A percentile compares a stretch with the other conserved stretches of the same genome.
These are phyloP conservation scores for Cladorhizidae sp. DNA, from an alignment of 37 sponge, comb jelly and placozoan genomes.

Conservation along the genomic window DNA sequence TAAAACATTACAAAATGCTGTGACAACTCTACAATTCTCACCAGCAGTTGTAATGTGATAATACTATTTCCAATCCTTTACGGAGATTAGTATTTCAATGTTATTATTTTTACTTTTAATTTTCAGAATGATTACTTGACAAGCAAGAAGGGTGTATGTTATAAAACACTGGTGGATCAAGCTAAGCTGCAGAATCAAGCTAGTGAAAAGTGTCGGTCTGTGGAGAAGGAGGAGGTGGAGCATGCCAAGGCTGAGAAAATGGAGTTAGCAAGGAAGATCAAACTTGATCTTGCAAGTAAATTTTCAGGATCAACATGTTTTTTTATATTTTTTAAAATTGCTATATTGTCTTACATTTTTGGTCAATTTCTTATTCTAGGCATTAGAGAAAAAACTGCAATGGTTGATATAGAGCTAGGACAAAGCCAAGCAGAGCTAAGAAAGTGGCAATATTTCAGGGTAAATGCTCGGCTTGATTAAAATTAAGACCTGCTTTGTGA, in stretches of 20 bases:
- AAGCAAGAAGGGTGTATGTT: not conserved
- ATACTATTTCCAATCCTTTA: too few relatives aligned
- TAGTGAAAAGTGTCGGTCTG: constrained; percentile 7
- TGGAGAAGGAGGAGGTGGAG: constrained; percentile 55
- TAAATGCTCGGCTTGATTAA: not conserved
- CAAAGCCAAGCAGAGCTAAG: not conserved
- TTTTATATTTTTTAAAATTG: too few relatives aligned
- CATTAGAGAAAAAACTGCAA: not conserved
- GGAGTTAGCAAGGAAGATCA: not conserved
- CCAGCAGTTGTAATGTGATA: too few relatives aligned
- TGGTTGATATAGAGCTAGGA: constrained; percentile 3
- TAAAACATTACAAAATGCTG: too few relatives aligned
- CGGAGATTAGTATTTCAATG: not conserved
- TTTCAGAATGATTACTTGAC: constrained; percentile 52
- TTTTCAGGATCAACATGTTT: not conserved
- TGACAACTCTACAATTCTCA: too few relatives aligned
- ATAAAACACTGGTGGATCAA: constrained; percentile 41
- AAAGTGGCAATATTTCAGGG: constrained; percentile 13
- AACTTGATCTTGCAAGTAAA: constrained; percentile 51
- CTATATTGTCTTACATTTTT: too few relatives aligned
- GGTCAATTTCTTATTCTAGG: not conserved
- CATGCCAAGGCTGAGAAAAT: constrained; percentile 36
- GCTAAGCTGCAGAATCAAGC: constrained; percentile 30
- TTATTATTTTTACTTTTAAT: not conserved
- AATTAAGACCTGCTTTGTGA: not conserved